Evolutionary conservation across 2,888 invertebrate genomes (phyloP).

Genomic region (Cantharis rustica): DNA sequence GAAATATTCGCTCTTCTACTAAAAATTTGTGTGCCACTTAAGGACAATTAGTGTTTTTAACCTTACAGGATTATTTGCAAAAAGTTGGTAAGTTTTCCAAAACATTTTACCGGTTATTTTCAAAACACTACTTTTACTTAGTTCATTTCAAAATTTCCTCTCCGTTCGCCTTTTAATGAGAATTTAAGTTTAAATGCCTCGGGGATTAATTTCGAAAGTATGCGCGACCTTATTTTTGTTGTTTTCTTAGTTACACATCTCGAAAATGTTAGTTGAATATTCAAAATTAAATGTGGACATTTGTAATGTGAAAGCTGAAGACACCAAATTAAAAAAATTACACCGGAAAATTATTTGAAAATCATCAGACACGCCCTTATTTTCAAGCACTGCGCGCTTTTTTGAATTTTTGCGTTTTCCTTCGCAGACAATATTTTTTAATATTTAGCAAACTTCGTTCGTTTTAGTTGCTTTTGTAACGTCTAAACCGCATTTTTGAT

Average conservation of each 20-base stretch:
- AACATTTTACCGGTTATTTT: neutral
- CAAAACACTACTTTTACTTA: neutral
- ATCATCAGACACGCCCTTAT: neutral
- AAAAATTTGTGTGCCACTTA: neutral
- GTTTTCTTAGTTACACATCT: neutral
- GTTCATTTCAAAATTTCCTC: neutral
- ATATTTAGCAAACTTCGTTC: neutral
- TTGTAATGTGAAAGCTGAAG: neutral
- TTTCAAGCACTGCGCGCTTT: neutral
- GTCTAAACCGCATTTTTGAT: neutral
- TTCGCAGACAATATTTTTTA: neutral
- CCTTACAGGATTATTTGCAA: neutral
- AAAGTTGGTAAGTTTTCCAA: neutral
- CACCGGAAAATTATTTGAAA: neutral
- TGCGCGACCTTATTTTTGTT: constrained; percentile 2
- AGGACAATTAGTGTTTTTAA: neutral
- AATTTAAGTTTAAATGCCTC: neutral
- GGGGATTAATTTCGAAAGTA: neutral
- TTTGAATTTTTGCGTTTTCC: neutral
- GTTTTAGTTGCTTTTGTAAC: neutral
- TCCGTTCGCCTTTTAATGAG: neutral
- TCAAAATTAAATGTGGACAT: neutral
- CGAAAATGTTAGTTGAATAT: neutral
- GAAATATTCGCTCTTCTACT: neutral
- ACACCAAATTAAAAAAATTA: neutral